Base-by-base conservation (phyloP, 2,797 vertebrate species). In the Notolabrus celidotus region DNA sequence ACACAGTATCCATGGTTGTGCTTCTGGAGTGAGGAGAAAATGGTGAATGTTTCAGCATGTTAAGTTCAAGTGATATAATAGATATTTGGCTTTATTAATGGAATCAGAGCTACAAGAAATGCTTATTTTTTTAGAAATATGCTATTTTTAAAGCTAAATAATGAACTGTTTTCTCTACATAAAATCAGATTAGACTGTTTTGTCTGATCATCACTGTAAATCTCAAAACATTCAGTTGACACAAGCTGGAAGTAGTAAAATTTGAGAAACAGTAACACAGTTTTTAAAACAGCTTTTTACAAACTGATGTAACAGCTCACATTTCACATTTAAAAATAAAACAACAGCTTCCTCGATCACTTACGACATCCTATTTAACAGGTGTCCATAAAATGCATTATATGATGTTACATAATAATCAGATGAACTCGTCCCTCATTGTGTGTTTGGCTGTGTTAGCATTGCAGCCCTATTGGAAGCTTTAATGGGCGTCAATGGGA, bases 1-100 rank as follows among this genome's bases (percentile, higher is more conserved):
- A 20, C 1, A 45, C 41, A 53, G 46, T 43, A 27, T 80, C 71
- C 36, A 62, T 62, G 77, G 70, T 31, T 56, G 50, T 47, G 63
- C 47, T 25, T 12, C 8, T 66, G 51, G 52, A 50, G 56, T 17
- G 38, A n/a, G 43, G 75, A 72, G 45, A 78, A 74, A 68, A 78
- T 73, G 36, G 43, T 36, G 56, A 66, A 68, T 33, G 2, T 67
- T 55, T 38, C 19, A 29, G 15, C 14, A 1, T 56, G n/a, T 56
- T 55, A 27, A 11, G 39, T 50, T 47, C 9, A 39, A 29, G 53
- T 38, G 1, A 0, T 11, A 1, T 11, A 11, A 19, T 23, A 10
- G 2, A n/a, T 25, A 34, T 31, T 4, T 23, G 5, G 11, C 29
- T 7, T 14, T 42, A 60, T 41, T 16, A 12, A 11, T 15, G 1